Conservation (phyloP, 2,113 vertebrate genomes). For the Brevimyrus niger region DNA sequence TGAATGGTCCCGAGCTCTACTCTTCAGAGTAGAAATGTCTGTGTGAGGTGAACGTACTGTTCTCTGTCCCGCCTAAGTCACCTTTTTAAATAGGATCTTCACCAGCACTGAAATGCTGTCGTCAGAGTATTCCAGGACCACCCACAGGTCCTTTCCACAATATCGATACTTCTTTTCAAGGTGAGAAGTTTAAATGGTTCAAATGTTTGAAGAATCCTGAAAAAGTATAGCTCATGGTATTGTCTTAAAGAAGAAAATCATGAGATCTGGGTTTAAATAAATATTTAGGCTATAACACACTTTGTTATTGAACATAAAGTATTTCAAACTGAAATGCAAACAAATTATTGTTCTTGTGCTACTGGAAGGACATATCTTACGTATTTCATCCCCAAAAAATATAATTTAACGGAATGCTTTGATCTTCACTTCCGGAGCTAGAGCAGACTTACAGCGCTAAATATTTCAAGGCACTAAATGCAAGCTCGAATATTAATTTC, state of each 20-base stretch:
- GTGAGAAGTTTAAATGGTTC: not conserved
- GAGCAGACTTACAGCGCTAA: not conserved
- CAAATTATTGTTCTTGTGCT: not conserved
- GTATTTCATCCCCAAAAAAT: not conserved
- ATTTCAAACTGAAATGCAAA: not conserved
- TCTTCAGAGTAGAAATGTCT: not conserved
- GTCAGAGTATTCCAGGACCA: not conserved
- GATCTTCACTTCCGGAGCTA: not conserved
- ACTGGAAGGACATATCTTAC: not conserved
- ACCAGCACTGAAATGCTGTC: not conserved
- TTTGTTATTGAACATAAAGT: not conserved
- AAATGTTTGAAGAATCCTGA: not conserved
- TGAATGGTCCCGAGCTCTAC: not conserved
- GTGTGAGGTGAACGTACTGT: not conserved
- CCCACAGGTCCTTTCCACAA: not conserved
- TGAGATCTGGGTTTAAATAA: not conserved
- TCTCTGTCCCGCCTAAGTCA: not conserved
- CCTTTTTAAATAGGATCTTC: not conserved
- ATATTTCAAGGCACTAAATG: constrained; percentile 8
- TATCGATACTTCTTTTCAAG: not conserved
- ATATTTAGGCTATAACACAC: not conserved
- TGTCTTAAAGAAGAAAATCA: not conserved
- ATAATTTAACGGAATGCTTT: constrained; percentile 1
- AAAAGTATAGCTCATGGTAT: not conserved
- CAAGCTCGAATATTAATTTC: not conserved